Evolutionary conservation across 2,888 invertebrate genomes (phyloP).

Genomic region (Eupithecia tripunctaria): DNA sequence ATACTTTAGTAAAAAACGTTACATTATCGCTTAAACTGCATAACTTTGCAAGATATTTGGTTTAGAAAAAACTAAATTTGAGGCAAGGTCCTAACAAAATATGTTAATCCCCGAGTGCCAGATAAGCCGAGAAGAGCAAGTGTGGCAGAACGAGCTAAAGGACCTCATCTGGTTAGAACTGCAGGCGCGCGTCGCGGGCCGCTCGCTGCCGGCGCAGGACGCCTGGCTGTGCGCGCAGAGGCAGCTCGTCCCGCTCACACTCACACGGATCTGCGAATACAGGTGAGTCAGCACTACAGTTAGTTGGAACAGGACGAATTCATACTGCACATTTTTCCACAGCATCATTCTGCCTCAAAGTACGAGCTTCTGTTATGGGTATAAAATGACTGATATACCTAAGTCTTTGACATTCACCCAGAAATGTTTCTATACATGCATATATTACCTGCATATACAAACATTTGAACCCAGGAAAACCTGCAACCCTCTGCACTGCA

Average conservation of each 20-base stretch:
- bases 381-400: too few relatives aligned
- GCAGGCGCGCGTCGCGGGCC: slow-evolving; percentile 92
- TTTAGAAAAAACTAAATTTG: not conserved
- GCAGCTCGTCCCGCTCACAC: slow-evolving; percentile 87
- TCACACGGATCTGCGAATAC: slow-evolving; percentile 91
- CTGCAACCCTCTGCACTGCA: too few relatives aligned
- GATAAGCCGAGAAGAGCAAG: slow-evolving; percentile 93
- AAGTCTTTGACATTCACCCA: too few relatives aligned
- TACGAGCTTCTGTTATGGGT: too few relatives aligned
- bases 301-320: slow-evolving; percentile 77
- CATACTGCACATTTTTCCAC: too few relatives aligned
- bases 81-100: not conserved
- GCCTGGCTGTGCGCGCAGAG: slow-evolving; percentile 89
- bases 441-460: too few relatives aligned
- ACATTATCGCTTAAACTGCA: not conserved
- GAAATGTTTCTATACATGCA: too few relatives aligned
- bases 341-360: too few relatives aligned
- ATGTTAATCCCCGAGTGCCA: slow-evolving; percentile 55
- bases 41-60: not conserved
- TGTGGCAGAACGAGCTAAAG: slow-evolving; percentile 95
- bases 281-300: slow-evolving; percentile 68
- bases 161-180: slow-evolving; percentile 96
- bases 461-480: too few relatives aligned
- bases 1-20: not conserved
- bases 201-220: slow-evolving; percentile 91